Evolutionary conservation across 2,797 vertebrate genomes (phyloP).

Genomic region (Spinus pinus): DNA sequence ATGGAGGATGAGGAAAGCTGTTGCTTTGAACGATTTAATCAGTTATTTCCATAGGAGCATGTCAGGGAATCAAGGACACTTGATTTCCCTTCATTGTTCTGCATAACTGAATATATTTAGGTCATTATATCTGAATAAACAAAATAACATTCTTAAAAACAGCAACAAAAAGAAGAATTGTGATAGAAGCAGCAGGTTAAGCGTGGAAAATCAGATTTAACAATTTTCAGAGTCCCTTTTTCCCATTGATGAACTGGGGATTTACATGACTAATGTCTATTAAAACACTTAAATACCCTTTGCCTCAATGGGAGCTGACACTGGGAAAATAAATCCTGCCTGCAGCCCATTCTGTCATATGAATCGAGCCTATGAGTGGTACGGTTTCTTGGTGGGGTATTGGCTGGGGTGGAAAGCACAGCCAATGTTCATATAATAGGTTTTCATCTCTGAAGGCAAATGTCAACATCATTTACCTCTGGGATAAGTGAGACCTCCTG

Average conservation of each 20-base stretch:
- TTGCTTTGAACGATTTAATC: slow-evolving; percentile 18
- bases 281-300: slow-evolving; percentile 33
- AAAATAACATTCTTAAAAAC: slow-evolving; percentile 24
- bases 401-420: neutral
- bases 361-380: neutral
- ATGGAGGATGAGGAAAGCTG: slow-evolving; percentile 10
- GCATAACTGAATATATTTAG: slow-evolving; percentile 45
- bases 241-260: neutral
- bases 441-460: slow-evolving; percentile 43
- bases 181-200: neutral
- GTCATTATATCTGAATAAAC: slow-evolving; percentile 31
- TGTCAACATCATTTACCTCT: slow-evolving; percentile 34
- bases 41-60: slow-evolving; percentile 19
- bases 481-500: slow-evolving; percentile 34
- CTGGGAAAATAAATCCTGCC: slow-evolving; percentile 27
- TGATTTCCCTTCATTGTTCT: slow-evolving; percentile 43
- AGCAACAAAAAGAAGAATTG: neutral
- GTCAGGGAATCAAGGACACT: slow-evolving; percentile 24
- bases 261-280: slow-evolving; percentile 50
- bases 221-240: neutral
- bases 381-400: neutral
- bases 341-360: neutral
- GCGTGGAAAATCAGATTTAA: slow-evolving; percentile 51
- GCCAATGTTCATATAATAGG: neutral
- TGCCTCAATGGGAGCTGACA: slow-evolving; percentile 12